phyloP scores from a whole-genome alignment of 35 echinoderm and acorn worm species.

The Ptychodera flava region DNA sequence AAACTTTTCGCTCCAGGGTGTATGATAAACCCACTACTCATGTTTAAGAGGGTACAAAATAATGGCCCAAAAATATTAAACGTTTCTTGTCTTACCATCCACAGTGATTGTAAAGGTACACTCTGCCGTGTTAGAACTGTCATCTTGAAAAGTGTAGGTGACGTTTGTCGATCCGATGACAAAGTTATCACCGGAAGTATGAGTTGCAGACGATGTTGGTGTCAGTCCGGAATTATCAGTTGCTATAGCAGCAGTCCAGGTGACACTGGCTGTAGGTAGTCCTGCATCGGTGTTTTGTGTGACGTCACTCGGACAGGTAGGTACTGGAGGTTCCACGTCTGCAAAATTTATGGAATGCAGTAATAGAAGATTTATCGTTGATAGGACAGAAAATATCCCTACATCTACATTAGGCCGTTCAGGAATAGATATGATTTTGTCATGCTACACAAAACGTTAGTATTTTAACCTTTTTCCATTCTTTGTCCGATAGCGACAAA shows the following conservation, averaged over 20 bases:
- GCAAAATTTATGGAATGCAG: background rate
- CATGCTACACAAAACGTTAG: constrained; percentile 24
- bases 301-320: constrained; percentile 10
- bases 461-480: no score
- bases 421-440: background rate
- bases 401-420: no score
- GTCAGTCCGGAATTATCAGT: constrained; percentile 14
- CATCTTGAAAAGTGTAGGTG: constrained; percentile 26
- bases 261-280: constrained; percentile 9
- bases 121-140: constrained; percentile 12
- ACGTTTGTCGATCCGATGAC: constrained; percentile 28
- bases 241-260: constrained; percentile 14
- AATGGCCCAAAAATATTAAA: no score
- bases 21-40: no score
- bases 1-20: no score
- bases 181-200: constrained; percentile 26
- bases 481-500: no score
- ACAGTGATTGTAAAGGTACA: constrained; percentile 35
- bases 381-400: background rate
- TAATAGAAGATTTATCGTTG: background rate
- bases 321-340: constrained; percentile 23
- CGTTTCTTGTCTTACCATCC: no score
- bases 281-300: constrained; percentile 25
- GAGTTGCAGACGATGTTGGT: no score
- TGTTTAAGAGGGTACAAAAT: no score